phyloP scores from a whole-genome alignment of 2,113 vertebrate species.

The Oncorhynchus clarkii region DNA sequence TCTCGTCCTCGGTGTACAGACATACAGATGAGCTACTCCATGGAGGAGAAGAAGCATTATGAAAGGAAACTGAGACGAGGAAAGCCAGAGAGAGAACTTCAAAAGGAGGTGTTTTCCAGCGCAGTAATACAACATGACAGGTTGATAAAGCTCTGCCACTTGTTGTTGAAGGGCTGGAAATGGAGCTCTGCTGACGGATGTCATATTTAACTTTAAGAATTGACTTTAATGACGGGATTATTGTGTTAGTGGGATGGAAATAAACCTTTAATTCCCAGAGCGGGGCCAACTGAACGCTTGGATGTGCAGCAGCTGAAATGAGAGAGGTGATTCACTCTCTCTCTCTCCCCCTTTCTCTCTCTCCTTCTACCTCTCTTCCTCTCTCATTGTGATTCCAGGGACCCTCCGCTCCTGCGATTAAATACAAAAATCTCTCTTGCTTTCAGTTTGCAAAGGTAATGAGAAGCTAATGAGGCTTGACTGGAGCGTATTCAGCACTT shows the following conservation, averaged over 20 bases:
- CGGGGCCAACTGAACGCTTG: constrained; percentile 77
- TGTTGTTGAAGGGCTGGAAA: constrained; percentile 63
- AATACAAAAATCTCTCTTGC: constrained; percentile 74
- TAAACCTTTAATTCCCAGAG: constrained; percentile 81
- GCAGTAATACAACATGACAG: constrained; percentile 61
- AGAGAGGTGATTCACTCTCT: constrained; percentile 8
- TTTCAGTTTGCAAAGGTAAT: constrained; percentile 88
- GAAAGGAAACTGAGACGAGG: constrained; percentile 51
- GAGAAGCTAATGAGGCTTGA: constrained; percentile 95
- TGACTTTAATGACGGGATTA: constrained; percentile 81
- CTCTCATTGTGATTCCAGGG: constrained; percentile 78
- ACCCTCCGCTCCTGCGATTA: constrained; percentile 71
- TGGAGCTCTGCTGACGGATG: constrained; percentile 65
- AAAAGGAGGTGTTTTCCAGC: constrained; percentile 51
- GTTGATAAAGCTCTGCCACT: constrained; percentile 68
- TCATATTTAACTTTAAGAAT: constrained; percentile 81
- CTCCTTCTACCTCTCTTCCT: no score
- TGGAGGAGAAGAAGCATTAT: constrained; percentile 42
- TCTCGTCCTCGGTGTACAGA: constrained; percentile 14
- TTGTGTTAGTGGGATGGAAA: constrained; percentile 78
- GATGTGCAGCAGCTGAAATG: constrained; percentile 82
- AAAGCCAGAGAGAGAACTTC: constrained; percentile 28
- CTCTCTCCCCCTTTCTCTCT: no score
- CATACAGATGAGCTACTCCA: constrained; percentile 52
- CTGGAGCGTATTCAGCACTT: constrained; percentile 80